Conservation (phyloP, 2,888 invertebrate species). For the Thera britannica region DNA sequence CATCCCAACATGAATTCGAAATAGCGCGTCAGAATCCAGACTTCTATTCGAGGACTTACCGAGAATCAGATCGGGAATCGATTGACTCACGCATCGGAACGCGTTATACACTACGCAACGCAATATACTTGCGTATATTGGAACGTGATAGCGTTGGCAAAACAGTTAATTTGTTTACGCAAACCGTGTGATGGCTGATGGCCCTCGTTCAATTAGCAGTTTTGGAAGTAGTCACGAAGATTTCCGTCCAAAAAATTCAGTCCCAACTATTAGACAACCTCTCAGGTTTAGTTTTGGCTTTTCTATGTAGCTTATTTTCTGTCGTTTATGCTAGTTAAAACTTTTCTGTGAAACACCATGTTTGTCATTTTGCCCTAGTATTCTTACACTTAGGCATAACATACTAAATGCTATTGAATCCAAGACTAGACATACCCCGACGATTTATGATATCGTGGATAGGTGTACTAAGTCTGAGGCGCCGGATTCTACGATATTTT, state of each 20-base stretch:
- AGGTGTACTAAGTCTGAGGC: not conserved
- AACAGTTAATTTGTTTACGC: conserved; percentile 17
- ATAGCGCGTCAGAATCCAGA: conserved; percentile 32
- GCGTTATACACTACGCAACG: conserved; percentile 28
- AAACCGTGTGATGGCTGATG: not conserved
- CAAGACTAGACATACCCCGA: no score
- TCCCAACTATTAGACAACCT: not conserved
- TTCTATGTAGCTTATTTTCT: no score
- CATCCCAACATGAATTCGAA: conserved; percentile 30
- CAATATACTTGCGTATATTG: conserved; percentile 20
- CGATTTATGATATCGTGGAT: not conserved
- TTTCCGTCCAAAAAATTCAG: not conserved
- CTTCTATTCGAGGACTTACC: conserved; percentile 33
- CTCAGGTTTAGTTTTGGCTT: no score
- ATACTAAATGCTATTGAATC: no score
- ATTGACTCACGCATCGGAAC: conserved; percentile 38
- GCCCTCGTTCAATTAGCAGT: not conserved
- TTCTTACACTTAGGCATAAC: no score
- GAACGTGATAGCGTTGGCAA: conserved; percentile 28
- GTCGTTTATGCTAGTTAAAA: no score
- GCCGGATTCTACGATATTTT: not conserved
- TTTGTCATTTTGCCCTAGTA: no score
- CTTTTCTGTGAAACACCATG: no score
- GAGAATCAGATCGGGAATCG: conserved; percentile 33
- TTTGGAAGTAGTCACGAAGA: not conserved